Percentiles rank a stretch among this genome's conserved stretches.
Conservation (phyloP, 2,888 invertebrate genomes). For the Cyclophora albipunctata region DNA sequence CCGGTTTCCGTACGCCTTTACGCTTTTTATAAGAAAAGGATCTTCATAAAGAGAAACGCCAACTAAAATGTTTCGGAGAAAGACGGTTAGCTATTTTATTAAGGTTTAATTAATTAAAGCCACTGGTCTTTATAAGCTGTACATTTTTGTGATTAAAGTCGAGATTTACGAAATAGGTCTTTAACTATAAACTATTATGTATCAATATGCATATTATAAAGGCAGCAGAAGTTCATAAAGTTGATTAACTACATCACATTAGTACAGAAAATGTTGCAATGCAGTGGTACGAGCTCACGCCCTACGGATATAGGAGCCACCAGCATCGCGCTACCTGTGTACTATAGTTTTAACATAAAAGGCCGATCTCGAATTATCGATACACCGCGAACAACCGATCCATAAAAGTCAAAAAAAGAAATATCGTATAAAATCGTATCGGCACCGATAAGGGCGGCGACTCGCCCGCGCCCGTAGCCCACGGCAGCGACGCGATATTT, state of each 20-base stretch:
- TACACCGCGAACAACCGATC: conserved; percentile 67
- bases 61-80: conserved; percentile 23
- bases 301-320: conserved; percentile 20
- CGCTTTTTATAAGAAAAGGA: conserved; percentile 55
- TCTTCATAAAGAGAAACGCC: conserved; percentile 40
- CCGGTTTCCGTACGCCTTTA: conserved; percentile 54
- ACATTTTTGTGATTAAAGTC: neutral
- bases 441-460: conserved; percentile 64
- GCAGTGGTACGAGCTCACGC: too few species aligned
- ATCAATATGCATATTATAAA: too few species aligned
- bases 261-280: too few species aligned
- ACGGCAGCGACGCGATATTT: conserved; percentile 68
- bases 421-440: conserved; percentile 71
- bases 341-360: conserved; percentile 49
- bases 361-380: conserved; percentile 64
- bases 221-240: too few species aligned
- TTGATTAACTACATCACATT: too few species aligned
- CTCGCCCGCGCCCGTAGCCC: conserved; percentile 60
- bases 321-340: conserved; percentile 32
- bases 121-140: conserved; percentile 4
- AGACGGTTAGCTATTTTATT: neutral
- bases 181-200: too few species aligned
- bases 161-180: too few species aligned
- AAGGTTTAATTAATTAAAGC: too few species aligned
- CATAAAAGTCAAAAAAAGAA: conserved; percentile 69